phyloP scores from a whole-genome alignment of 2,113 vertebrate species.

The Entomyzon cyanotis region DNA sequence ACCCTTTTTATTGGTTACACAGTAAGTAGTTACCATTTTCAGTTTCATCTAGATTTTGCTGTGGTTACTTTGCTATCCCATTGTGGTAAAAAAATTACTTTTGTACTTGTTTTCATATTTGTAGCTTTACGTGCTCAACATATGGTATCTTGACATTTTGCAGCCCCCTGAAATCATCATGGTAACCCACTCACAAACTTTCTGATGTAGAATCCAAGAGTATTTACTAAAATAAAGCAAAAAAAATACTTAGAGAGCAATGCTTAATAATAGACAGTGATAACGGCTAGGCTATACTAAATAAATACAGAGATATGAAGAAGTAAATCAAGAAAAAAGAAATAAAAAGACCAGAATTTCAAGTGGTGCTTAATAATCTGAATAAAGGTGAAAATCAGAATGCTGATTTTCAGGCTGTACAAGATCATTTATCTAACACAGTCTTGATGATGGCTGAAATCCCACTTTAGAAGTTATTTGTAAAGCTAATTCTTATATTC shows the following conservation, averaged over 20 bases:
- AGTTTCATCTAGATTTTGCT: background rate
- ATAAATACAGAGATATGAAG: background rate
- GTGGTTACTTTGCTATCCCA: background rate
- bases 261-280: background rate
- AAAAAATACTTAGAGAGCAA: background rate
- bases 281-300: background rate
- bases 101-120: background rate
- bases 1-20: background rate
- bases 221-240: background rate
- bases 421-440: background rate
- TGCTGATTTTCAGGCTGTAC: background rate
- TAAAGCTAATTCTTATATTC: background rate
- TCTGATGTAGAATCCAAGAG: background rate
- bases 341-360: background rate
- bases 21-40: background rate
- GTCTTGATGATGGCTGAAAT: background rate
- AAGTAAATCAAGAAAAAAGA: background rate
- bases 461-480: background rate
- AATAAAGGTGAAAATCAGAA: background rate
- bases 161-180: background rate
- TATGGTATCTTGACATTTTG: background rate
- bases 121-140: background rate
- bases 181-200: background rate
- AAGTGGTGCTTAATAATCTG: background rate
- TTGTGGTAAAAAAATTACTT: fast-evolving